Evolutionary conservation across 2,888 invertebrate genomes (phyloP).

Genomic region (Serrognathus titanus): DNA sequence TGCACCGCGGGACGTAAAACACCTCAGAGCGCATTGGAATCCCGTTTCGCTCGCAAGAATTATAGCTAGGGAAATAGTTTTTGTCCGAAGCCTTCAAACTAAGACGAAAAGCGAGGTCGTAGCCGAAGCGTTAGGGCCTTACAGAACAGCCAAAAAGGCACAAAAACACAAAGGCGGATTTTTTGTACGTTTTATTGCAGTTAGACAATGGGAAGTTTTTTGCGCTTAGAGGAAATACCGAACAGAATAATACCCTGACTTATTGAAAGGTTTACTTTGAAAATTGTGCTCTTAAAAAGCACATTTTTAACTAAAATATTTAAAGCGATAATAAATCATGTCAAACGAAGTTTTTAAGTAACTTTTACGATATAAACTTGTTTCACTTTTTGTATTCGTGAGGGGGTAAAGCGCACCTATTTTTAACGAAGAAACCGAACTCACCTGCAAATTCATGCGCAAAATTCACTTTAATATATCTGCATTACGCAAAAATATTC

Average conservation of each 20-base stretch:
- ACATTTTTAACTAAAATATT: constrained; percentile 1
- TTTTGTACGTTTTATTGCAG: constrained; percentile 28
- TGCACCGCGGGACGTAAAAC: constrained; percentile 39
- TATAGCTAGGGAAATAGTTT: constrained; percentile 42
- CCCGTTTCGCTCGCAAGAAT: constrained; percentile 39
- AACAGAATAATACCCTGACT: not conserved
- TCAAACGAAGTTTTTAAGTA: not conserved
- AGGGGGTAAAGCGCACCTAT: too few species aligned
- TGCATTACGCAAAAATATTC: too few species aligned
- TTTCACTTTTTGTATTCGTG: too few species aligned
- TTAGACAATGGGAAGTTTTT: constrained; percentile 23
- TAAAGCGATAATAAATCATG: constrained; percentile 1
- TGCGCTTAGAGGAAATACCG: constrained; percentile 16
- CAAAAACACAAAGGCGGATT: constrained; percentile 16
- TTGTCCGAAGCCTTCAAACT: constrained; percentile 26
- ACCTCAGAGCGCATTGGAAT: constrained; percentile 39
- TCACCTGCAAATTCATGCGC: too few species aligned
- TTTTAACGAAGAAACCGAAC: too few species aligned
- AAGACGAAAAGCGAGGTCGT: constrained; percentile 23
- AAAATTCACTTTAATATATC: too few species aligned
- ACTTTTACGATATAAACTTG: not conserved
- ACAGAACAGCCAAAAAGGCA: constrained; percentile 11
- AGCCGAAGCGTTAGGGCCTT: constrained; percentile 21
- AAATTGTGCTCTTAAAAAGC: not conserved
- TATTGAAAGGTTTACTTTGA: constrained; percentile 1